phyloP scores from a whole-genome alignment of 2,797 vertebrate genomes.

The Macroramphosus scolopax region DNA sequence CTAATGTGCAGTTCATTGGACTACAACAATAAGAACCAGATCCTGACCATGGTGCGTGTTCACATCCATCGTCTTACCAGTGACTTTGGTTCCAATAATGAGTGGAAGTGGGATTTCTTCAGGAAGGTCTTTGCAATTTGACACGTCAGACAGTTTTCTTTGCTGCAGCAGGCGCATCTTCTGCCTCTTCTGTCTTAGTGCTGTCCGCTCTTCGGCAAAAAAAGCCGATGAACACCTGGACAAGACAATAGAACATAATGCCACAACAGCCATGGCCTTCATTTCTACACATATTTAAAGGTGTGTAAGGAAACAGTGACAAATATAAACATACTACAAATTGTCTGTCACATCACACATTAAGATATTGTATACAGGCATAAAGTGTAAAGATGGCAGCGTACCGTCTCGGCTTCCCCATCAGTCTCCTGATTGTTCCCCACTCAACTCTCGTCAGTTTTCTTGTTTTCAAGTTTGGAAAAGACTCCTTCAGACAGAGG shows the following conservation, averaged over 20 bases:
- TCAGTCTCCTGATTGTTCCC: slow-evolving; percentile 95
- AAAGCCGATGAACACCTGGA: slow-evolving; percentile 97
- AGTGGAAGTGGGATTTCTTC: slow-evolving; percentile 96
- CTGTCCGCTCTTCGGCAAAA: slow-evolving; percentile 94
- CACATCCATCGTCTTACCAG: slow-evolving; percentile 51
- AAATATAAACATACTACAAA: too few relatives aligned
- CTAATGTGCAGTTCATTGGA: too few relatives aligned
- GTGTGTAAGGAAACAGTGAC: too few relatives aligned
- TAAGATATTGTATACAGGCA: neutral
- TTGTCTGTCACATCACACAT: too few relatives aligned
- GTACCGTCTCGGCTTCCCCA: slow-evolving; percentile 98
- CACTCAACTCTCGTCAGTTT: slow-evolving; percentile 96
- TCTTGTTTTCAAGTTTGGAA: slow-evolving; percentile 95
- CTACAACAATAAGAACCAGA: too few relatives aligned
- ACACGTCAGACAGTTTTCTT: slow-evolving; percentile 92
- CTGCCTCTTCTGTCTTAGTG: slow-evolving; percentile 92
- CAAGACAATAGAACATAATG: neutral
- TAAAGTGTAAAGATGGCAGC: neutral
- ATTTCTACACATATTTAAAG: neutral
- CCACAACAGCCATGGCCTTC: neutral
- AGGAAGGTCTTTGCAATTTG: slow-evolving; percentile 96
- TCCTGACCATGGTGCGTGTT: neutral
- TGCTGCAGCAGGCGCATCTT: slow-evolving; percentile 97
- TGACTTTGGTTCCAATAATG: slow-evolving; percentile 99
- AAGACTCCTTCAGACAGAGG: slow-evolving; percentile 96